Conservation (phyloP, 2,797 vertebrate genomes). For the Mus spretus region DNA sequence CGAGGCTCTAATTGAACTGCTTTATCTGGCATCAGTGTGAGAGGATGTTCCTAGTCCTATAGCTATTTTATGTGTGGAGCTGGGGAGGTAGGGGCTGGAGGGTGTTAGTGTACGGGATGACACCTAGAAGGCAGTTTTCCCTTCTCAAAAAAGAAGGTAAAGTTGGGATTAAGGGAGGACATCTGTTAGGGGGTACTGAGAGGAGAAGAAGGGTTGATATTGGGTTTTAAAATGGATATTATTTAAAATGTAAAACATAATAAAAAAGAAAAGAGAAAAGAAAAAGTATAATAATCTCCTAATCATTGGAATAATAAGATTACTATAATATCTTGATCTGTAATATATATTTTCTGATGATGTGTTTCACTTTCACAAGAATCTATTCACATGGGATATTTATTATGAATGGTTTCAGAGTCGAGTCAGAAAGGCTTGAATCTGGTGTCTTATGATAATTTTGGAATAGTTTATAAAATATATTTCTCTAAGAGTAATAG, state of each 20-base stretch:
- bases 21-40: not conserved
- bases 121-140: not conserved
- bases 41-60: not conserved
- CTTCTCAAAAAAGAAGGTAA: not conserved
- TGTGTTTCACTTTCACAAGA: not conserved
- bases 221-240: not conserved
- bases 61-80: no score
- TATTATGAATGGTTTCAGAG: not conserved
- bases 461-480: not conserved
- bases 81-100: not conserved
- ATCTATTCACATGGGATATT: not conserved
- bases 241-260: not conserved
- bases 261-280: not conserved
- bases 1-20: not conserved
- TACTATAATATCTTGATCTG: not conserved
- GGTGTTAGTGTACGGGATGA: not conserved
- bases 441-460: not conserved
- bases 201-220: not conserved
- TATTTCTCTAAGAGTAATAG: not conserved
- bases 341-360: not conserved
- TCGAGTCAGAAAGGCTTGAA: not conserved
- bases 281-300: not conserved
- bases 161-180: not conserved
- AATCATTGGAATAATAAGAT: not conserved
- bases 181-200: not conserved